Conservation (phyloP, 2,888 invertebrate species). For the Ptilodon capucinus region DNA sequence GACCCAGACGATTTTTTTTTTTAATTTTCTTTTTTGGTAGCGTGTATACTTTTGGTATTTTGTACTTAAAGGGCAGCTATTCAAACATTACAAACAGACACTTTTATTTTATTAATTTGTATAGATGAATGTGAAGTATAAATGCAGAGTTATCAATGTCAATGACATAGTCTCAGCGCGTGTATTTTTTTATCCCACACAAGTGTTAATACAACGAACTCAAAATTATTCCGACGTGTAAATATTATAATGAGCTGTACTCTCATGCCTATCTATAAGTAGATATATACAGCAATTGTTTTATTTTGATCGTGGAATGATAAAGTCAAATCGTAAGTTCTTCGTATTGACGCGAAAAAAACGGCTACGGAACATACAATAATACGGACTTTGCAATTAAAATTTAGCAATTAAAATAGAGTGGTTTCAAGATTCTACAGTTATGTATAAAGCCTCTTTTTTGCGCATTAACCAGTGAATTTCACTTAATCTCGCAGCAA, state of each 20-base stretch:
- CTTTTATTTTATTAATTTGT: too few species aligned
- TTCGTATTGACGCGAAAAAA: not conserved
- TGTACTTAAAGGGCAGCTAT: too few species aligned
- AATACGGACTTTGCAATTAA: too few species aligned
- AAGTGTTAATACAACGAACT: constrained; percentile 12
- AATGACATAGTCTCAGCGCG: constrained; percentile 25
- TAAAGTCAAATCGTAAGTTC: not conserved
- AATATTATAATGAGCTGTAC: not conserved
- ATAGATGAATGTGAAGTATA: constrained; percentile 7
- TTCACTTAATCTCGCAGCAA: too few species aligned
- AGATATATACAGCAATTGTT: not conserved
- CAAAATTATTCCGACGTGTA: not conserved
- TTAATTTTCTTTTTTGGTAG: too few species aligned
- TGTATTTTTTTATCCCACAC: constrained; percentile 21
- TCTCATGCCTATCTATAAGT: not conserved
- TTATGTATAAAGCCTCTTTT: too few species aligned
- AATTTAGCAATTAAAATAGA: too few species aligned
- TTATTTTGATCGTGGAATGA: not conserved
- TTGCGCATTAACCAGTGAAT: too few species aligned
- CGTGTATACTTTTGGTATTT: too few species aligned
- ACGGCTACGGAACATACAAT: not conserved
- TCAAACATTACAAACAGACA: too few species aligned
- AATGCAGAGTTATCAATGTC: constrained; percentile 22
- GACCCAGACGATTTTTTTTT: too few species aligned
- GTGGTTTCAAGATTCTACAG: too few species aligned